These are phyloP conservation scores for Stomatorhinus walkeri DNA, from an alignment of 2,797 vertebrate species.

Conservation along the genomic window DNA sequence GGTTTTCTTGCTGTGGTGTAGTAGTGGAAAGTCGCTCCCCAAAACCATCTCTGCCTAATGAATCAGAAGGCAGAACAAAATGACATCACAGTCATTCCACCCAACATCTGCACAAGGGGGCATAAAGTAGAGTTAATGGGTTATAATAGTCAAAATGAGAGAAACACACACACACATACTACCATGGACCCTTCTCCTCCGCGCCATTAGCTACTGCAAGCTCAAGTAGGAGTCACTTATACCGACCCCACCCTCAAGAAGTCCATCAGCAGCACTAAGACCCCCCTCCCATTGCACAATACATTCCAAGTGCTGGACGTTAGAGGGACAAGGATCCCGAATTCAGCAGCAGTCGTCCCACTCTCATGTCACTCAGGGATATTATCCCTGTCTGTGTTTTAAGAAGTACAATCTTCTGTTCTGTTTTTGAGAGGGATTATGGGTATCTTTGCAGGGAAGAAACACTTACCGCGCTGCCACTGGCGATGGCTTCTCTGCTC, in stretches of 20 bases:
- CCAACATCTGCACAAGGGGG: neutral
- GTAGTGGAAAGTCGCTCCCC: conserved; percentile 31
- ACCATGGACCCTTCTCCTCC: neutral
- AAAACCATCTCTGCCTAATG: conserved; percentile 38
- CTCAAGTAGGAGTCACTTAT: neutral
- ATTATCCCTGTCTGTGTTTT: neutral
- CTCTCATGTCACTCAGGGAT: neutral
- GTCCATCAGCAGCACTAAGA: neutral
- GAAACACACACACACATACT: neutral
- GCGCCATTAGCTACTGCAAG: neutral
- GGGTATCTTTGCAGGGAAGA: neutral
- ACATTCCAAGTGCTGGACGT: neutral
- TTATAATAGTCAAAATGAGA: conserved; percentile 28
- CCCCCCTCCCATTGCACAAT: neutral
- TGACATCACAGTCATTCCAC: conserved; percentile 21
- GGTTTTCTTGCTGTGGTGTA: conserved; percentile 19
- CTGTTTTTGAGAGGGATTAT: conserved; percentile 3
- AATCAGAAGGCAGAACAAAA: conserved; percentile 36
- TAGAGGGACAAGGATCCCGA: neutral
- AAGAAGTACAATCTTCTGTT: neutral
- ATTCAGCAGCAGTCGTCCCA: neutral
- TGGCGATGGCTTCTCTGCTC: neutral
- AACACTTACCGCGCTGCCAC: neutral
- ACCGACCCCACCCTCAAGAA: neutral
- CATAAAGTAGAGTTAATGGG: conserved; percentile 37